These are phyloP conservation scores for Holocentrus rufus DNA, from an alignment of 2,797 vertebrate genomes.

Conservation along the genomic window DNA sequence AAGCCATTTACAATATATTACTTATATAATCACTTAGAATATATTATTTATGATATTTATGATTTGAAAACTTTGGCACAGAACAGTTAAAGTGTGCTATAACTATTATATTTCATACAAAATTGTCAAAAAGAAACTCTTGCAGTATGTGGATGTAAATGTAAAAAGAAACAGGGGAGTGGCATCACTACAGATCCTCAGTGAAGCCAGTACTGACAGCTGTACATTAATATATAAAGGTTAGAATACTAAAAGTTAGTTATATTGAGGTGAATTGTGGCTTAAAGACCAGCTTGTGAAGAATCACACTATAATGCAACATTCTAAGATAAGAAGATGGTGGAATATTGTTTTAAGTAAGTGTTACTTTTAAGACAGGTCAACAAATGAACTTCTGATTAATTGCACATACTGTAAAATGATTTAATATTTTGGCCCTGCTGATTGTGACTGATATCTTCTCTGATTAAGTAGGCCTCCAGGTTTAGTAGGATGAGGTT, in stretches of 20 bases:
- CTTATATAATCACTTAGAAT: too few relatives aligned
- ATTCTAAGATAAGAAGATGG: neutral
- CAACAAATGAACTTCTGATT: neutral
- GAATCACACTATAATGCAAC: neutral
- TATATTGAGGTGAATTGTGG: neutral
- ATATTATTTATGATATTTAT: too few relatives aligned
- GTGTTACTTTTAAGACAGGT: too few relatives aligned
- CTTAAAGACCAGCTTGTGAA: slow-evolving; percentile 7
- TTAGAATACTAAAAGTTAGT: neutral
- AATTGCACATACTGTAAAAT: neutral
- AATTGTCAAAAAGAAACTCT: neutral
- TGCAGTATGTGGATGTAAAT: slow-evolving; percentile 3
- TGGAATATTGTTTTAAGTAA: neutral
- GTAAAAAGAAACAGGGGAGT: neutral
- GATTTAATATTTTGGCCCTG: neutral
- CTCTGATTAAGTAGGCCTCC: slow-evolving; percentile 26
- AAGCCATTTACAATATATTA: too few relatives aligned
- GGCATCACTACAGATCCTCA: slow-evolving; percentile 1
- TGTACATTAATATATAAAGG: neutral
- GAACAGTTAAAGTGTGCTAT: too few relatives aligned
- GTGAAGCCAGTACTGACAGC: slow-evolving; percentile 5
- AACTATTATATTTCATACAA: too few relatives aligned
- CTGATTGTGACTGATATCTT: slow-evolving; percentile 12
- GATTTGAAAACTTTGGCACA: too few relatives aligned
- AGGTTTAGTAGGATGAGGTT: slow-evolving; percentile 44